Conservation (phyloP, 1,140 invertebrate genomes). For the Microplitis mediator region DNA sequence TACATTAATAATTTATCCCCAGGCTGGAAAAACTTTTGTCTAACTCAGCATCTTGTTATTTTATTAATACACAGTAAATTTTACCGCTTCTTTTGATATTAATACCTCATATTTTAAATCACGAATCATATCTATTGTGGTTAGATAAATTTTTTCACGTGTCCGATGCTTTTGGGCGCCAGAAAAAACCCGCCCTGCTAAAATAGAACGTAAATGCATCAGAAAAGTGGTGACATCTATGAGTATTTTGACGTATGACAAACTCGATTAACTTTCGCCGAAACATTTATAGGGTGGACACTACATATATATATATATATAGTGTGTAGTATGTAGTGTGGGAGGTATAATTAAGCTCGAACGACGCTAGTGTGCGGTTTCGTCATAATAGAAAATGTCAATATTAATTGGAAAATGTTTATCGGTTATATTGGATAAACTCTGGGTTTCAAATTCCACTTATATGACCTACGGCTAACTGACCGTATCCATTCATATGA, state of each 20-base stretch:
- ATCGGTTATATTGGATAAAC: slow-evolving; percentile 1
- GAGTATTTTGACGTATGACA: background rate
- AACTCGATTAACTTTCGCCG: background rate
- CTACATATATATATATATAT: background rate
- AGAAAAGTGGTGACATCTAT: background rate
- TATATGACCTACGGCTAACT: background rate
- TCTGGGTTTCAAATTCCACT: background rate
- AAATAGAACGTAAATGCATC: background rate
- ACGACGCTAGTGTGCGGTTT: background rate
- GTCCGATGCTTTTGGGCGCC: too few species aligned
- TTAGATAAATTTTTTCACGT: too few species aligned
- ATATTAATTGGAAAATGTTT: slow-evolving; percentile 11
- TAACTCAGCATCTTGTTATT: background rate
- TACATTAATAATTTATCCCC: background rate
- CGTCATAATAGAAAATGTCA: slow-evolving; percentile 1
- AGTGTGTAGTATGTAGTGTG: background rate
- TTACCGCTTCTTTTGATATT: too few species aligned
- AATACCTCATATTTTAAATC: too few species aligned
- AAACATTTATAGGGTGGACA: background rate
- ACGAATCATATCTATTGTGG: too few species aligned
- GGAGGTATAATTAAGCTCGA: slow-evolving; percentile 6
- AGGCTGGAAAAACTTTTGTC: background rate
- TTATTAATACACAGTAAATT: too few species aligned
- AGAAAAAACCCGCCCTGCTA: too few species aligned
- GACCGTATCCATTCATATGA: background rate